Base-by-base conservation (phyloP, 64 coral and sea anemone genomes). In the Platygyra sinensis region DNA sequence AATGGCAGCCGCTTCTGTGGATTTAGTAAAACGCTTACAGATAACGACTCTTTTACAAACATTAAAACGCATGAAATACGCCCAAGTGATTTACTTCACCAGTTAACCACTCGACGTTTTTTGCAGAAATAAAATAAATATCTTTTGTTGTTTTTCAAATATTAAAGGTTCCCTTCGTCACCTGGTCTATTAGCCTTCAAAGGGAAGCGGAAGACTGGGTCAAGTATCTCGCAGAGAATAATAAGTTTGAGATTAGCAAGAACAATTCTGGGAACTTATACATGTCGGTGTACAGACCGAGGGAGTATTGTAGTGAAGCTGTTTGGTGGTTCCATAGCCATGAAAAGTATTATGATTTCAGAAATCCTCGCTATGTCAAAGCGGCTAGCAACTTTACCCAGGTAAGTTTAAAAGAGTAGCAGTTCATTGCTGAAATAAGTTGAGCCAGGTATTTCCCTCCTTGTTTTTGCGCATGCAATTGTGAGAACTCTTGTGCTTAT, bases 341-440 rank as follows among this genome's bases (percentile, higher is more conserved):
- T 36, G 86, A 88, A 52, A 76, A 60, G 24, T 65, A 61, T 55
- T 88, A 88, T 27, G 60, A 88, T 77, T 88, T 75, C 86, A 76
- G 24, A 8, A 39, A 33, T 12, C 86, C 86, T 18, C 38, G 72
- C 24, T 88, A 61, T 13, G 10, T 49, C 2, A 10, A 24, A 38
- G 9, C 5, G 10, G 60, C 86, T 31, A 49, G 86, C 32, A 42
- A 88, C 51, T 88, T 88, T 64, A 88, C 72, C 1, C 51, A 60
- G 86, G 86, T 88, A 32, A 20, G 86, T 22, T 17, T 17, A 16
- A n/a, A 78, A 78, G 4, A 39, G 31, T 36, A 54, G 25, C 10
- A 3, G 38, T 39, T 39, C 38, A 39, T 39, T 5, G 42, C 3
- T 46, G 5, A 46, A 46, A 7, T 46, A 46, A 46, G 5, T 46